Conservation (phyloP, 92 coral and sea anemone genomes). For the Zoanthus gigantus region DNA sequence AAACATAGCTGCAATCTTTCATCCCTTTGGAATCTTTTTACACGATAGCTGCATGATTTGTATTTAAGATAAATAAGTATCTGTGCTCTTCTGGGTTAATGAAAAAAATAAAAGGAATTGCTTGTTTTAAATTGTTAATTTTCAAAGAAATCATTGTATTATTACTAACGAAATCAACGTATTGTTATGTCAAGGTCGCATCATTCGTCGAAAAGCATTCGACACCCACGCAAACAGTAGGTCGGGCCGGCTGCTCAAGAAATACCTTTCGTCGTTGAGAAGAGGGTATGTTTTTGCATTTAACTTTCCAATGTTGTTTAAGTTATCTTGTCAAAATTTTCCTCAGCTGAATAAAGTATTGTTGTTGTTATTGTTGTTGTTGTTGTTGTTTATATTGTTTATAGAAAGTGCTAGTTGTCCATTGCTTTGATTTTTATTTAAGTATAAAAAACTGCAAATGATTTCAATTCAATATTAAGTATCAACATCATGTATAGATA, state of each 20-base stretch:
- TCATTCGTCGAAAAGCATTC: slow-evolving; percentile 25
- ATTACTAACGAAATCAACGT: background rate
- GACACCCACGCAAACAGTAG: background rate
- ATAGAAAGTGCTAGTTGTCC: background rate
- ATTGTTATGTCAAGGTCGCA: background rate
- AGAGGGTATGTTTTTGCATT: slow-evolving; percentile 1
- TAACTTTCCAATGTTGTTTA: too few relatives aligned
- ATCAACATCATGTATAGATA: too few relatives aligned
- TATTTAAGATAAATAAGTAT: background rate
- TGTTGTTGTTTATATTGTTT: too few relatives aligned
- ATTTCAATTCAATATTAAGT: too few relatives aligned
- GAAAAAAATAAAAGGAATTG: background rate
- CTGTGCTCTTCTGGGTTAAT: background rate
- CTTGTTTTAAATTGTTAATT: background rate
- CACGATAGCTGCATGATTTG: background rate
- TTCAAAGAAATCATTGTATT: too few relatives aligned
- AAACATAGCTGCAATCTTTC: too few relatives aligned
- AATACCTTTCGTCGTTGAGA: slow-evolving; percentile 12
- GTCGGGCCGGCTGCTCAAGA: background rate
- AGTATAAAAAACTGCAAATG: too few relatives aligned
- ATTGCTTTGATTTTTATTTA: too few relatives aligned
- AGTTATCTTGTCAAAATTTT: too few relatives aligned
- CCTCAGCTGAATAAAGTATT: too few relatives aligned
- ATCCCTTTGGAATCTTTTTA: background rate
- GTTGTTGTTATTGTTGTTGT: too few relatives aligned